These are phyloP conservation scores for Junonia oenone DNA, from an alignment of 2,888 invertebrate species.

Conservation along the genomic window DNA sequence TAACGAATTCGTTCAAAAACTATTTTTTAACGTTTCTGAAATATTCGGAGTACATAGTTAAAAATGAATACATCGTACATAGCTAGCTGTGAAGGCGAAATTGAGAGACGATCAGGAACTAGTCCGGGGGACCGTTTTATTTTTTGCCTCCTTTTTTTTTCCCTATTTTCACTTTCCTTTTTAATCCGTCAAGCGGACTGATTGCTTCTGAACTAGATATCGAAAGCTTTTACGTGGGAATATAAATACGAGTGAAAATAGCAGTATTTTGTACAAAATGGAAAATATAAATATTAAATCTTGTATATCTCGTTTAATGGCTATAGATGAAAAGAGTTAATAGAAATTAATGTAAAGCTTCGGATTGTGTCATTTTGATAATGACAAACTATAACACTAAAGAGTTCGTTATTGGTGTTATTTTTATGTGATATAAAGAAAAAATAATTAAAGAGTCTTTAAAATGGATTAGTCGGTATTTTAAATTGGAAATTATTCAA, in stretches of 20 bases:
- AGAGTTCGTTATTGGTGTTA: no score
- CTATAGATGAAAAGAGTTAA: neutral
- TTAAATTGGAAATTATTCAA: no score
- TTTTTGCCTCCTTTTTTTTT: constrained; percentile 3
- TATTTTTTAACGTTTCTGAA: neutral
- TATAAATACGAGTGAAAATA: neutral
- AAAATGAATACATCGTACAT: constrained; percentile 14
- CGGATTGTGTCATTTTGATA: no score
- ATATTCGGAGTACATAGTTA: neutral
- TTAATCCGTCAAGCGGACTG: constrained; percentile 14
- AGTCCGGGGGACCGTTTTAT: no score
- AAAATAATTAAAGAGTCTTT: no score
- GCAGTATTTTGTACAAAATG: neutral
- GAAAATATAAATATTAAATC: neutral
- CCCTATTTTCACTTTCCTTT: constrained; percentile 16
- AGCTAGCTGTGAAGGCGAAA: constrained; percentile 11
- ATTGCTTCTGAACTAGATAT: constrained; percentile 18
- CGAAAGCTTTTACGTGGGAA: constrained; percentile 2
- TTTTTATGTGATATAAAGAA: no score
- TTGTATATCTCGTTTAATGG: no score
- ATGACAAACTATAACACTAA: no score
- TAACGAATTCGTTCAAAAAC: neutral
- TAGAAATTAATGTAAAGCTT: no score
- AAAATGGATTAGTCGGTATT: no score
- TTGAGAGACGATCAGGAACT: constrained; percentile 16